These are phyloP conservation scores for Macrotis lagotis DNA, from an alignment of 2,113 vertebrate genomes.

Conservation along the genomic window DNA sequence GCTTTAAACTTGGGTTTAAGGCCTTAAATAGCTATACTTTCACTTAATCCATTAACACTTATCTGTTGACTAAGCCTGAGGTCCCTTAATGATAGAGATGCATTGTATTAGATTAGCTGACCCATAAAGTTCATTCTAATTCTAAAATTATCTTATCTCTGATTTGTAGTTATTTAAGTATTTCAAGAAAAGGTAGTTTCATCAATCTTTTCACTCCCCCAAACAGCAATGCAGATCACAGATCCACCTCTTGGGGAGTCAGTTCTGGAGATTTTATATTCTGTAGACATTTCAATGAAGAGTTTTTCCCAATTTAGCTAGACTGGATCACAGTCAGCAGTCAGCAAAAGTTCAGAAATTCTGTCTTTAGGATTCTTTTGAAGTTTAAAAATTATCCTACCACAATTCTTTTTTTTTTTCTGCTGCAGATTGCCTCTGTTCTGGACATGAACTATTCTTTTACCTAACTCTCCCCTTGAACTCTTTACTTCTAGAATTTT, in stretches of 20 bases:
- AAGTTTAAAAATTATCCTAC: no score
- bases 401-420: no score
- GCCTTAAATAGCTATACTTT: background rate
- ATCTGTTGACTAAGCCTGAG: background rate
- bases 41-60: background rate
- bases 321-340: no score
- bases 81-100: background rate
- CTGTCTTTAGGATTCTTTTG: no score
- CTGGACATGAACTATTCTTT: background rate
- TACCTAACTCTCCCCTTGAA: background rate
- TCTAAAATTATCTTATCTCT: background rate
- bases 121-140: background rate
- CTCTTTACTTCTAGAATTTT: background rate
- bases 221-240: background rate
- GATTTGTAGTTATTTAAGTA: background rate
- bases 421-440: background rate
- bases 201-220: background rate
- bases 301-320: background rate
- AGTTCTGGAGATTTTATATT: background rate
- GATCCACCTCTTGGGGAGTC: background rate
- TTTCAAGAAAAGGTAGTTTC: background rate
- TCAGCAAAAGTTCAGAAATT: no score
- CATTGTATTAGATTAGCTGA: background rate
- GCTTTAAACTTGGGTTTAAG: background rate
- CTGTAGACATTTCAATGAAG: background rate